Base-by-base conservation (phyloP, 2,888 invertebrate genomes). In the Dasypolia templi region DNA sequence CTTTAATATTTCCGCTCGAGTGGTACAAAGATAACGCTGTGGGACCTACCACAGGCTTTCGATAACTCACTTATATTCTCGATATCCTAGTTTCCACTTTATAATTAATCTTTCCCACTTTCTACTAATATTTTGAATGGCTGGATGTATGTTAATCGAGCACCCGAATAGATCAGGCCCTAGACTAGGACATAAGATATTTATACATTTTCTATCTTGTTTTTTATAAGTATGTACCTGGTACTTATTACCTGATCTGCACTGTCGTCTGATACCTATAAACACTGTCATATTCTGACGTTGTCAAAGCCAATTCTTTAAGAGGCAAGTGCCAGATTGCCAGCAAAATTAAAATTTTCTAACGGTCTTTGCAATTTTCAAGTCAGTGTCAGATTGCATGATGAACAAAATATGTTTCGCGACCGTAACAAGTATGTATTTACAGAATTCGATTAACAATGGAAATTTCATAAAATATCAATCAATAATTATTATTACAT, bases 1-100 rank as follows among this genome's bases (percentile, higher is more conserved):
- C 83, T 88, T 88, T 87, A 87, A 87, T 88, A 89, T 89, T 85
- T 89, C 88, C 81, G 81, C 77, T 79, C 72, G 79, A 81, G 77
- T 81, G 84, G 82, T 81, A 81, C 75, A 75, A 75, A 85, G 84
- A 86, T 88, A 88, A 88, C 83, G 75, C 55, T 42, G n/a, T n/a
- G 67, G 75, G 46, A 72, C 26, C 77, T 81, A 87, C 86, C 73
- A 79, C n/a, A 3, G 74, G 63, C n/a, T 79, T 61, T 79, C 80
- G 75, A 75, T 77, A 77, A 72, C 63, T 82, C 68, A 72, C 75
- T 77, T 44, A 32, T 56, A 51, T 72, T 70, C 51, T 71, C 44
- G 55, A 29, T 72, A 64, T 46, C 4, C 22, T 29, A 32, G 3
- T 32, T 64, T 51, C 26, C 14, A 32, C 9, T 49, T 64, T 17